Evolutionary conservation across 2,797 vertebrate species (phyloP).

Genomic region (Spinus pinus): DNA sequence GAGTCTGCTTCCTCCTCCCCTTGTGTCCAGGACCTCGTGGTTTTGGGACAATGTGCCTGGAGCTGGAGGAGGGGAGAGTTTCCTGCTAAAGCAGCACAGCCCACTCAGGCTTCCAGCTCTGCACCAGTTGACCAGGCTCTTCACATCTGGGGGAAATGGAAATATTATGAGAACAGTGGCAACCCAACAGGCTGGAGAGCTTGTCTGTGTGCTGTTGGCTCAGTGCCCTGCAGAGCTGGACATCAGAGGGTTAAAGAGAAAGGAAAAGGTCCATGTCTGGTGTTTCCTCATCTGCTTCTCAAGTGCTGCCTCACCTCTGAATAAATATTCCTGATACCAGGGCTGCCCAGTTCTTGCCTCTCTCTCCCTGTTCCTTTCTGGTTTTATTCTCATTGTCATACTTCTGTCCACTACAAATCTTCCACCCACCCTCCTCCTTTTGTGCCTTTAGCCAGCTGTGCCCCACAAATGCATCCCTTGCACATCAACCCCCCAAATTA

Average conservation of each 20-base stretch:
- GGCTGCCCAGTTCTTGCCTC: neutral
- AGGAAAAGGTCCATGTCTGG: neutral
- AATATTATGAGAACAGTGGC: neutral
- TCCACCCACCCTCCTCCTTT: neutral
- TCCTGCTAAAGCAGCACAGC: accelerated
- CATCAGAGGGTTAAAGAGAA: accelerated
- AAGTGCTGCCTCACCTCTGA: neutral
- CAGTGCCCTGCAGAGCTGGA: neutral
- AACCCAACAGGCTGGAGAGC: neutral
- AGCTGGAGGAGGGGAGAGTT: neutral
- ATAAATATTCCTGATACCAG: neutral
- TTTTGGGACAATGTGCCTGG: neutral
- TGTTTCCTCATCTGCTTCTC: neutral
- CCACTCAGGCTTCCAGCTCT: neutral
- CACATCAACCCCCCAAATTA: neutral
- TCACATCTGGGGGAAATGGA: neutral
- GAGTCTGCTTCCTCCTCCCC: neutral
- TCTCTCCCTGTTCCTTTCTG: neutral
- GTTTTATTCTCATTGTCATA: neutral
- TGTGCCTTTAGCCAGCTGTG: neutral
- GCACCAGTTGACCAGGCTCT: accelerated
- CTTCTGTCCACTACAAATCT: neutral
- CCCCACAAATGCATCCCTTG: neutral
- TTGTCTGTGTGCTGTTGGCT: neutral
- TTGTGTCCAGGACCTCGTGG: accelerated